Evolutionary conservation across 2,888 invertebrate genomes (phyloP), one percentile per base, ranked within the genome.

Genomic region (Griposia aprilina): DNA sequence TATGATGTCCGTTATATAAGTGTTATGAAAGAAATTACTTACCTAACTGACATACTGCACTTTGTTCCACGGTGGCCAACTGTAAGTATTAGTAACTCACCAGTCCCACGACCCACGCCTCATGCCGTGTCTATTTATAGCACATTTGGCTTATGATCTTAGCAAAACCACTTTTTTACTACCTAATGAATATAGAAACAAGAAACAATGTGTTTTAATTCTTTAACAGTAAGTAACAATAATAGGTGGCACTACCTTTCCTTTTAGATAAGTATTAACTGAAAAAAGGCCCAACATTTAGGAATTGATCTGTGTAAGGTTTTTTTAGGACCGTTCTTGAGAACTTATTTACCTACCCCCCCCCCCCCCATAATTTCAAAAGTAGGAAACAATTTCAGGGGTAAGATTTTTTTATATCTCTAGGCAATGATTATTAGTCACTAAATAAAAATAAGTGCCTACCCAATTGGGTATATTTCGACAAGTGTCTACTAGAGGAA

Each of bases 101-200:
- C 66, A 87, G 77, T 81, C 81, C 63, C 74, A 77, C 86, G 79
- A 83, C 89, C 85, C 89, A 88, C 88, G 83, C 82, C 87, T 87
- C 82, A 76, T 73, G 68, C 76, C 57, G 76, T n/a, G 72, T 87
- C 92, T 94, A 94, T 94, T 94, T 94, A 93, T 94, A 94, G 82
- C 90, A 88, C 90, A 91, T 91, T 93, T 88, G 90, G 78, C 76
- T 82, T 70, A 70, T 74, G 75, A 70, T 80, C 62, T 80, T 78
- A 73, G 74, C 74, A 72, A 76, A 74, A 66, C 26, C 36, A 55
- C 60, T 67, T 71, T 52, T 67, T 50, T 50, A 5, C n/a, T n/a
- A 60, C 59, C 41, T 36, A 57, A 77, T 52, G 23, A 26, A 26
- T 48, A 59, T 45, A 8, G 23, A 23, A 11, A 57, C 50, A 81